Base-by-base conservation (phyloP, 2,113 vertebrate genomes). In the Ciconia stormi region DNA sequence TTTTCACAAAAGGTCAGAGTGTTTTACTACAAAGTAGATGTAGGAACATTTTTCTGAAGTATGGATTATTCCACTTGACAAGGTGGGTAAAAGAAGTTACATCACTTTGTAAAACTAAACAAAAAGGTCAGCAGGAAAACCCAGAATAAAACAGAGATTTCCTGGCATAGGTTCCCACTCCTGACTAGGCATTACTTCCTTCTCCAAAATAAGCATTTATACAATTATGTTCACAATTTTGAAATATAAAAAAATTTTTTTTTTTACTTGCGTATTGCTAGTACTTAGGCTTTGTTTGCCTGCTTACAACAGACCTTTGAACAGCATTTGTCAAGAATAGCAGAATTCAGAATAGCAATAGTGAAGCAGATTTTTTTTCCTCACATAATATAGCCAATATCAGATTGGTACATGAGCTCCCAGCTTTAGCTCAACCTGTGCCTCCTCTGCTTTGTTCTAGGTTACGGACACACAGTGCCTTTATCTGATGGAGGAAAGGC, bases 381-480 rank as follows among this genome's bases (percentile, higher is more conserved):
- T 94, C n/a, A 7, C 4, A 4, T 30, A 52, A 0, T 14, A 19
- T 8, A 63, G 40, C 25, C 16, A 26, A 4, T n/a, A 58, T 71
- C 49, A 49, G 32, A 27, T 5, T 13, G 32, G 20, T 59, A 42
- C 1, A 0, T 38, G 47, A 82, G 13, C 62, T 69, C 38, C 26
- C 23, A 36, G 3, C 42, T 87, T 58, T 66, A 32, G 8, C 70
- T 87, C 36, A 78, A 2, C 25, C n/a, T 52, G 0, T 55, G 16
- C 26, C 55, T 55, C 21, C 32, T 96, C 16, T 96, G 67, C 67
- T 94, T 52, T 79, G 15, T 91, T 66, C 2, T 96, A 99, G 99
- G 99, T 47, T 99, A 99, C 67, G 99, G 99, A 81, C 99, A 99
- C 97, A 99, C 99, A 1, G 99, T 99, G 46, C 99, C 99, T 71